A percentile compares a stretch with the other conserved stretches of the same genome.
Evolutionary conservation across 2,113 vertebrate genomes (phyloP).

Genomic region (Brachirus orientalis): DNA sequence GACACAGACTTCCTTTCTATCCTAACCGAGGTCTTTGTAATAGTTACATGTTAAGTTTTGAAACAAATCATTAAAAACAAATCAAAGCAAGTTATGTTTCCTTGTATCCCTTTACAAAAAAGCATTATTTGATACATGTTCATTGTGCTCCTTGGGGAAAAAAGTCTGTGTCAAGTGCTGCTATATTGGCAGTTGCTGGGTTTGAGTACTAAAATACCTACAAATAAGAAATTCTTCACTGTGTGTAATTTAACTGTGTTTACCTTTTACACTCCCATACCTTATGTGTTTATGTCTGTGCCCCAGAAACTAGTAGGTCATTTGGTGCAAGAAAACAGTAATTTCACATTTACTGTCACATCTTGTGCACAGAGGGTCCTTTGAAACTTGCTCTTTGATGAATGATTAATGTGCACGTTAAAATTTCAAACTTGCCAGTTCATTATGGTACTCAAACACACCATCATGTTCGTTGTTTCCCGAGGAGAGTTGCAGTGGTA

Average conservation of each 20-base stretch:
- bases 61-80: no score
- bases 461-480: slow-evolving; percentile 18
- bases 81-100: no score
- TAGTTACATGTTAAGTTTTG: no score
- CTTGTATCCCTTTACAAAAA: no score
- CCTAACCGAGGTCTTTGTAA: no score
- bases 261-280: background rate
- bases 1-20: no score
- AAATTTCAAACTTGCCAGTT: slow-evolving; percentile 41
- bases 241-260: slow-evolving; percentile 3
- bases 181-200: background rate
- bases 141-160: no score
- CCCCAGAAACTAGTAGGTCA: slow-evolving; percentile 8
- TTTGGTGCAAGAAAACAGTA: slow-evolving; percentile 19
- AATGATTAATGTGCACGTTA: slow-evolving; percentile 59
- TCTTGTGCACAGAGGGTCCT: slow-evolving; percentile 23
- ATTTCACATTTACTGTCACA: slow-evolving; percentile 36
- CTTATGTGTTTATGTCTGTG: background rate
- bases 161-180: no score
- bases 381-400: slow-evolving; percentile 61
- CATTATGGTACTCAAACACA: slow-evolving; percentile 14
- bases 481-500: no score
- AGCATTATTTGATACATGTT: no score
- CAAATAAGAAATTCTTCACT: background rate
- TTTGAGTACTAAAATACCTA: background rate